Percentiles rank a stretch among this genome's conserved stretches.
Conservation (phyloP, 2,888 invertebrate genomes). For the Rhogogaster chlorosoma region DNA sequence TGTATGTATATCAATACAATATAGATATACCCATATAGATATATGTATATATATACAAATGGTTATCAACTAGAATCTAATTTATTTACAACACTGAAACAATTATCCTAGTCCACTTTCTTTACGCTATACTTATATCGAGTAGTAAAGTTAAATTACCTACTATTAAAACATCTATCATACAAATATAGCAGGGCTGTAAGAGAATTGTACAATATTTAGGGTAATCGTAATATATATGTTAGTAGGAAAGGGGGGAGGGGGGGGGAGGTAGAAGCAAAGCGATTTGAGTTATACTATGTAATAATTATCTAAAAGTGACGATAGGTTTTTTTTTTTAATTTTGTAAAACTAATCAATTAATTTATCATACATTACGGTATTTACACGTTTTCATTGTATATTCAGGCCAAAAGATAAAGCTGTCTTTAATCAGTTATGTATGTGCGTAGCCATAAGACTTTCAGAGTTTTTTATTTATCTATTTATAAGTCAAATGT, state of each 20-base stretch:
- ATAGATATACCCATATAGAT: constrained; percentile 21
- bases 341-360: constrained; percentile 53
- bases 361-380: constrained; percentile 66
- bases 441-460: constrained; percentile 57
- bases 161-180: constrained; percentile 48
- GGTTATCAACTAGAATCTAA: constrained; percentile 58
- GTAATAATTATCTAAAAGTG: constrained; percentile 36
- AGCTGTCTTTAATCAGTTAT: constrained; percentile 12
- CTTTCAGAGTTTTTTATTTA: not conserved
- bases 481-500: constrained; percentile 52
- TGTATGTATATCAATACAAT: constrained; percentile 53
- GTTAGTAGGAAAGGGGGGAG: not conserved
- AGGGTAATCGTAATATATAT: not conserved
- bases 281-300: constrained; percentile 56
- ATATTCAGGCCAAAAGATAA: constrained; percentile 25
- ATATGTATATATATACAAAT: constrained; percentile 55
- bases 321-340: constrained; percentile 51
- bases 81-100: constrained; percentile 73
- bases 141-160: constrained; percentile 33
- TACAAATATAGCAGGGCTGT: constrained; percentile 57
- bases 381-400: constrained; percentile 63
- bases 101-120: constrained; percentile 59
- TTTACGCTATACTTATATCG: constrained; percentile 21
- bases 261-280: constrained; percentile 53
- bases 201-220: constrained; percentile 64